Base-by-base conservation (phyloP, 2,797 vertebrate species). In the Rhinichthys osculus region DNA sequence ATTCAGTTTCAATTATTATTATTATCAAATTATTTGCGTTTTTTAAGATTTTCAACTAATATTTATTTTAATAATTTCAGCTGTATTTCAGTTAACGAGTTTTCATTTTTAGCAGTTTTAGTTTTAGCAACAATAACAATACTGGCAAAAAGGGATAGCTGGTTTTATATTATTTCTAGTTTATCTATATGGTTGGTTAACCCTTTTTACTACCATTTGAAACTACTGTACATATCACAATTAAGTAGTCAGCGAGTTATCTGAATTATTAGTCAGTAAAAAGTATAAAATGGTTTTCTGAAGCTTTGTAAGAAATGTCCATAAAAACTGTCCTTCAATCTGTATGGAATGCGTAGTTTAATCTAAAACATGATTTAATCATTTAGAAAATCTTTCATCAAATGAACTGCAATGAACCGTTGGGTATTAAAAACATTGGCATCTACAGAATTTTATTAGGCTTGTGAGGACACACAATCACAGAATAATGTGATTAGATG, bases 391-490 rank as follows among this genome's bases (percentile, higher is more conserved):
- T 66, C 2, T 33, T 44, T 44, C 4, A 42, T 78, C 13, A 44
- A 42, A 78, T 19, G 21, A 57, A 40, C 76, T 78, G 35, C 13
- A 78, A n/a, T 40, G 23, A 44, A 40, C 23, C 14, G 1, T 5
- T 30, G 14, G 27, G 17, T 47, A 66, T 79, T 79, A 79, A 44
- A 66, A 30, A 44, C 59, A 47, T 4, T 7, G 8, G 11, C 54
- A 62, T 78, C 38, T 47, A 44, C n/a, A 64, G n/a, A 64, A 79
- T 66, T 14, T n/a, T 47, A 78, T 47, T 80, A 47, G 10, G 6
- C 17, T 44, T 79, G n/a, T 16, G 76, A 42, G 5, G 38, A 79
- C 27, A 50, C 47, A 50, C 47, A 50, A 50, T 16, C 47, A 16
- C 47, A 47, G n/a, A n/a, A 66, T n/a, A 47, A 47, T 79, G 10